Conservation (phyloP, 2,888 invertebrate genomes). For the Callyntrura sp. region DNA sequence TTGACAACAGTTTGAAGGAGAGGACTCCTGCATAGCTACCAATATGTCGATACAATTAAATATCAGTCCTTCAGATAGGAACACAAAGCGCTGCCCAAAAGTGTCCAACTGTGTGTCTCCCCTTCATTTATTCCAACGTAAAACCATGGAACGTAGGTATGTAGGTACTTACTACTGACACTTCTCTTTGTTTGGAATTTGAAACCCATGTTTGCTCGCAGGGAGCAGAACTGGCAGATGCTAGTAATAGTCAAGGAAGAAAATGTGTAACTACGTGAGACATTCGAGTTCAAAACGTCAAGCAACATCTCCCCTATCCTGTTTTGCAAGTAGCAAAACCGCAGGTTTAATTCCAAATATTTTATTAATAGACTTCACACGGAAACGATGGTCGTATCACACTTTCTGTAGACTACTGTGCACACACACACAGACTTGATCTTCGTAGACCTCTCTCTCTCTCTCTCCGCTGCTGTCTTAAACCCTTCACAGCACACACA, state of each 20-base stretch:
- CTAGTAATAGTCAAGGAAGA: background rate
- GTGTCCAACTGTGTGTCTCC: no score
- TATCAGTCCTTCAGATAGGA: no score
- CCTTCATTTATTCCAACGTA: no score
- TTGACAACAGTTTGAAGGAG: no score
- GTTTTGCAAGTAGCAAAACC: slow-evolving; percentile 12
- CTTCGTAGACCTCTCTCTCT: slow-evolving; percentile 16
- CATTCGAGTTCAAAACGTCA: slow-evolving; percentile 6
- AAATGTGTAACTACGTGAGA: background rate
- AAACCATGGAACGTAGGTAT: background rate
- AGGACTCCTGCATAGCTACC: no score
- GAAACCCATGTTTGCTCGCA: background rate
- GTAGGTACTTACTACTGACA: background rate
- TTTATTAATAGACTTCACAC: slow-evolving; percentile 70
- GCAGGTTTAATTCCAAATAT: slow-evolving; percentile 61
- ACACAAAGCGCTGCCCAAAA: no score
- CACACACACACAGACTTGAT: background rate
- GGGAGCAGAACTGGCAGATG: no score
- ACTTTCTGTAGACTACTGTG: slow-evolving; percentile 7
- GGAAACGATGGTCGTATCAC: slow-evolving; percentile 37
- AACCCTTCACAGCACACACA: background rate
- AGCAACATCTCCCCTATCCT: background rate
- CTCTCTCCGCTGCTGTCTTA: background rate
- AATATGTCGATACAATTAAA: no score
- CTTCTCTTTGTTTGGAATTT: background rate